A percentile compares a stretch with the other conserved stretches of the same genome.
phyloP scores from a whole-genome alignment of 2,113 vertebrate genomes.

The Oxyruncus cristatus region DNA sequence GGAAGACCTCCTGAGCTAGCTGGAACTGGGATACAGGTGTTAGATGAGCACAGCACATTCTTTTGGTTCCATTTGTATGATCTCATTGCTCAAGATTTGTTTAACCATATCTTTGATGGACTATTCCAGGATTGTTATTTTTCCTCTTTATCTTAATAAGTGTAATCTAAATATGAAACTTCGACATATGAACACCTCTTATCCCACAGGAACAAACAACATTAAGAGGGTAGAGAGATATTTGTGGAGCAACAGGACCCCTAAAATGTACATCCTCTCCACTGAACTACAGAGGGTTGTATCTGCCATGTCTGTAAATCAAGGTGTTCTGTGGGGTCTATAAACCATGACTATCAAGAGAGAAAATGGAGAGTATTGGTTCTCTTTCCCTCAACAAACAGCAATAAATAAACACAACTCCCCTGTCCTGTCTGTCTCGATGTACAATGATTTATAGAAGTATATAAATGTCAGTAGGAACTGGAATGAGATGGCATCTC shows the following conservation, averaged over 20 bases:
- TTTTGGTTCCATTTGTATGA: not conserved
- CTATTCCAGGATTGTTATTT: not conserved
- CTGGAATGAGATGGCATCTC: not conserved
- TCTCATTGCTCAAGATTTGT: not conserved
- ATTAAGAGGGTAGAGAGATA: not conserved
- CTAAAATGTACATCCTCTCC: not conserved
- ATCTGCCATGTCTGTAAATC: not conserved
- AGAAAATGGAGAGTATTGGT: not conserved
- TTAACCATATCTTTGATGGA: not conserved
- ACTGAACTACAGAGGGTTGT: not conserved
- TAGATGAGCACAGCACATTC: not conserved
- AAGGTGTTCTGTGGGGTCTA: not conserved
- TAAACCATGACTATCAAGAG: not conserved
- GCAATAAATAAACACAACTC: not conserved
- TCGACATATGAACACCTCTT: rapidly evolving
- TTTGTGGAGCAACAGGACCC: not conserved
- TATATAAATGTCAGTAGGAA: not conserved
- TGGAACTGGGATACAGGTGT: not conserved
- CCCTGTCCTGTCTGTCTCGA: not conserved
- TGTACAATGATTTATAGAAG: not conserved
- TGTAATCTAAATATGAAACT: not conserved
- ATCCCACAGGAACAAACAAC: not conserved
- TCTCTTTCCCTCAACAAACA: not conserved
- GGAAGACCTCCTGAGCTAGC: not conserved
- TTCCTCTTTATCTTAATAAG: not conserved